Evolutionary conservation across 2,113 vertebrate species (phyloP).

Genomic region (Kryptolebias marmoratus): DNA sequence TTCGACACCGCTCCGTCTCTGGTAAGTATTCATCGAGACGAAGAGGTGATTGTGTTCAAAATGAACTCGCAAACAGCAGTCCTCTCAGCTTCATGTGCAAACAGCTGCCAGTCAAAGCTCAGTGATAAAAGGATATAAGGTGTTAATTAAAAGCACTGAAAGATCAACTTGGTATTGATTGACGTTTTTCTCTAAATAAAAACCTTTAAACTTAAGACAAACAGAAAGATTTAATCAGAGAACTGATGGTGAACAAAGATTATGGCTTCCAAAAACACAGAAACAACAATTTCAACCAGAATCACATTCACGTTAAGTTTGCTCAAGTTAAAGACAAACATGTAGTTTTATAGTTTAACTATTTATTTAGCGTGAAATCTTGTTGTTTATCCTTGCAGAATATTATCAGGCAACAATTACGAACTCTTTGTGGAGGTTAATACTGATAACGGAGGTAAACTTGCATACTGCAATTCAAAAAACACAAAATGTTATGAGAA

Average conservation of each 20-base stretch:
- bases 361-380: too few relatives aligned
- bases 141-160: constrained; percentile 14
- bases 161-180: not conserved
- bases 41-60: constrained; percentile 9
- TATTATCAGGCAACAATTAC: too few relatives aligned
- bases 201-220: not conserved
- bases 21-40: constrained; percentile 28
- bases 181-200: not conserved
- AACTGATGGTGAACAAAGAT: not conserved
- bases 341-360: too few relatives aligned
- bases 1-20: constrained; percentile 12
- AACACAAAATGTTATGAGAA: too few relatives aligned
- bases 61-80: constrained; percentile 1
- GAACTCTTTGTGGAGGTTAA: too few relatives aligned
- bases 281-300: not conserved
- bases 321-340: too few relatives aligned
- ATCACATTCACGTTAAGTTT: not conserved
- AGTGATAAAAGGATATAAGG: not conserved
- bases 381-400: too few relatives aligned
- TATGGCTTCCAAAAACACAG: not conserved
- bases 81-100: constrained; percentile 14
- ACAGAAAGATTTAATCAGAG: not conserved
- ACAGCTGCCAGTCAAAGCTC: constrained; percentile 27
- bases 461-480: too few relatives aligned
- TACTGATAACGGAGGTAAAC: too few relatives aligned